Evolutionary conservation across 2,888 invertebrate genomes (phyloP), one percentile per base, ranked within the genome.

Genomic region (Synergus japonicus): DNA sequence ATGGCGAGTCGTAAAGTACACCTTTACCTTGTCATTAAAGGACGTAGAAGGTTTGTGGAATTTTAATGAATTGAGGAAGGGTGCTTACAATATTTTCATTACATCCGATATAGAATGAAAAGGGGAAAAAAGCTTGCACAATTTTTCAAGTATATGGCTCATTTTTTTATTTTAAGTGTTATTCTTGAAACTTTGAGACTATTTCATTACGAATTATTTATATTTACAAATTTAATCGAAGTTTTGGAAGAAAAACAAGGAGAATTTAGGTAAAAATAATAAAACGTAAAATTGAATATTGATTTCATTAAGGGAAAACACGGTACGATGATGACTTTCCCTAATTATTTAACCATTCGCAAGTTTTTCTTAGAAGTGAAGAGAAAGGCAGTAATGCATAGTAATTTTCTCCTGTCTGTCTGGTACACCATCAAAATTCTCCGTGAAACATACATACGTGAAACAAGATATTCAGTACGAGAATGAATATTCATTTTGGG

Each of bases 401-500:
- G 41, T 43, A 65, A 43, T 65, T 65, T 43, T 37, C n/a, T 43
- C n/a, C 63, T 63, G 29, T 65, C 43, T 43, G 65, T 41, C 41
- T 41, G n/a, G 43, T 43, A 65, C 41, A 65, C 41, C 65, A 43
- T 65, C 65, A 65, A 41, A 65, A 65, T 65, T 65, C n/a, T 4
- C 43, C n/a, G 41, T 65, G 65, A 65, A 67, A 67, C 43, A 22
- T 67, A 49, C 46, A 49, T 65, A 41, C 69, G 15, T 29, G 69
- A 29, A 69, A 69, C 69, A 69, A 69, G 69, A 73, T 54, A 73
- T 73, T 73, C 73, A 49, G 29, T 69, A 65, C 15, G 46, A 66
- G 67, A 60, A 83, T 83, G 83, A 83, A 83, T 83, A 83, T 83
- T 83, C 82, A 83, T 83, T 82, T 78, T 15, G 44, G 65, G 69